Conservation (phyloP, 2,797 vertebrate genomes). For the Alectoris magna region DNA sequence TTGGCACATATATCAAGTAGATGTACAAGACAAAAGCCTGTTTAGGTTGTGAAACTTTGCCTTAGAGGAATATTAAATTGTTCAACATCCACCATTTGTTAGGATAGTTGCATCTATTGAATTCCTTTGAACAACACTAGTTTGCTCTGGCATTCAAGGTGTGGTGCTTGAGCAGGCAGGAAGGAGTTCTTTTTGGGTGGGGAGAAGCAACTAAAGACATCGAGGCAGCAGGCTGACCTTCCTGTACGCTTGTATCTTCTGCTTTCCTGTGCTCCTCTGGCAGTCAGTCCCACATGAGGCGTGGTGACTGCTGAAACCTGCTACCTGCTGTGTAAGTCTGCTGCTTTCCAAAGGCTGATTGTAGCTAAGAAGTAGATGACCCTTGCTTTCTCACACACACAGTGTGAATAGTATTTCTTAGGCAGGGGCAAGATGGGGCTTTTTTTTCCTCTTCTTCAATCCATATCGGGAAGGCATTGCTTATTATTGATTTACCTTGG, state of each 20-base stretch:
- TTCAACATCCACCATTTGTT: neutral
- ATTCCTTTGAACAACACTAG: neutral
- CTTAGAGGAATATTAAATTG: neutral
- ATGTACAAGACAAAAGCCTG: neutral
- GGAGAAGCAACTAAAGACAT: neutral
- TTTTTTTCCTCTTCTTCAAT: neutral
- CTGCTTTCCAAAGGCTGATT: slow-evolving; percentile 37
- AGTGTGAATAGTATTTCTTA: neutral
- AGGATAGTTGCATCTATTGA: neutral
- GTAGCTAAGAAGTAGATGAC: slow-evolving; percentile 45
- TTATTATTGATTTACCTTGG: neutral
- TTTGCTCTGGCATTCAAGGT: neutral
- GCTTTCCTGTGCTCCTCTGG: neutral
- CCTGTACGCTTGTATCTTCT: slow-evolving; percentile 5
- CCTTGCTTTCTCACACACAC: slow-evolving; percentile 34
- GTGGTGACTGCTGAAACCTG: slow-evolving; percentile 39
- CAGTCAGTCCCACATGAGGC: slow-evolving; percentile 3
- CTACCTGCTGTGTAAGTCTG: slow-evolving; percentile 33
- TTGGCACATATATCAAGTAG: neutral
- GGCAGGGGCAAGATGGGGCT: neutral
- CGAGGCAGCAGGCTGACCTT: neutral
- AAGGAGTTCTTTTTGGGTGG: neutral
- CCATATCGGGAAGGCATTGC: neutral
- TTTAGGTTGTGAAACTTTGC: neutral
- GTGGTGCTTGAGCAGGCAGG: neutral